Evolutionary conservation across 2,113 vertebrate genomes (phyloP), one percentile per base, ranked within the genome.

Genomic region (Serilophus lunatus): DNA sequence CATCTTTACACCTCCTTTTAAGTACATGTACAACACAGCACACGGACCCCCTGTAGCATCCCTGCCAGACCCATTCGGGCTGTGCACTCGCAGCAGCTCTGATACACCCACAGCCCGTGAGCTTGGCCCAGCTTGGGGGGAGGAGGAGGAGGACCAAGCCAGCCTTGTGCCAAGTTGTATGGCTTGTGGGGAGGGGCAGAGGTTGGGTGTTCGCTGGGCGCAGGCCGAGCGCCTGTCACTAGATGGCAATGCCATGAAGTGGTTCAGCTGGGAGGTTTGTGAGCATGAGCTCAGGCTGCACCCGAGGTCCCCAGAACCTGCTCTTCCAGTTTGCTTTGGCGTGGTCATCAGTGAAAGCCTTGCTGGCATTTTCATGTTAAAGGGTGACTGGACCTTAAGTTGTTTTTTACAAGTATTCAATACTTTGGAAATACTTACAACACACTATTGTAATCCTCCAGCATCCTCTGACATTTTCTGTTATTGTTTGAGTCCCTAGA

Each of bases 241-340:
- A 95, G 96, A 79, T 93, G 95, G 82, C 93, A 96, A 93, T 63
- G 83, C 91, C 86, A 49, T 3, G n/a, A 72, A 94, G 44, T 7
- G 50, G 5, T 65, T 85, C 44, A 6, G 6, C 38, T 4, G 61
- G 29, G 47, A 44, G 25, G 10, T 25, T 9, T 6, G n/a, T 9
- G 56, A 2, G 5, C 16, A 0, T 4, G 0, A 23, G 28, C 14
- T 47, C 54, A 16, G 45, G 64, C 45, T 45, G 63, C n/a, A 29
- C 53, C 51, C 31, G 47, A 77, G 33, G 40, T 57, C 33, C 36
- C 51, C 0, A 0, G 2, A 51, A 51, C 28, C 35, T 61, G 56
- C 70, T 31, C 26, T 10, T 88, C 59, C 60, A 78, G 40, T 64
- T 83, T 51, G 60, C n/a, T 51, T 68, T 88, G 88, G 42, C 0